phyloP scores from a whole-genome alignment of 2,113 vertebrate species.

The Carettochelys insculpta region DNA sequence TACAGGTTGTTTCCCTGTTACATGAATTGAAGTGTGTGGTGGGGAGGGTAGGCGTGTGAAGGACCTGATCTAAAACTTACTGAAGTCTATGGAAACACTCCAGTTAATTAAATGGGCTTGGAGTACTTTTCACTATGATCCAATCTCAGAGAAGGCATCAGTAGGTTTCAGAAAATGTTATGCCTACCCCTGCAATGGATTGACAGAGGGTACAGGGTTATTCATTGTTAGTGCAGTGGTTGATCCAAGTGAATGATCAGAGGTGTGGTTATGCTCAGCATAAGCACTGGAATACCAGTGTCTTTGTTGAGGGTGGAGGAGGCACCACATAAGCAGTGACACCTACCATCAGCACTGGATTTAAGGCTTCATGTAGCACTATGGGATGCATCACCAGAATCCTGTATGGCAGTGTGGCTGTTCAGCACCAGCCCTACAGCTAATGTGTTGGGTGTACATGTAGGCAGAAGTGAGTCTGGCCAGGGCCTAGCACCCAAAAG shows the following conservation, averaged over 20 bases:
- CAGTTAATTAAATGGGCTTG: background rate
- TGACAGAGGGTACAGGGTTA: background rate
- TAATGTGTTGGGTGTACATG: background rate
- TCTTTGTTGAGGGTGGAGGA: background rate
- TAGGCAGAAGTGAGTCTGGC: background rate
- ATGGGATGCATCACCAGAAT: background rate
- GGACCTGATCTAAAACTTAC: background rate
- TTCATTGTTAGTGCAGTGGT: background rate
- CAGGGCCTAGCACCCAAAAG: background rate
- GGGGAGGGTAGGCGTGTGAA: background rate
- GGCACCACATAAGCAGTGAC: background rate
- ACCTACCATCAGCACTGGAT: background rate
- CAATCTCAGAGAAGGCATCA: background rate
- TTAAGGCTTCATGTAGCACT: background rate
- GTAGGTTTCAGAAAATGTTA: background rate
- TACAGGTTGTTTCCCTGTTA: background rate
- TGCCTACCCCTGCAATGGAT: background rate
- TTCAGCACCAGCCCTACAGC: background rate
- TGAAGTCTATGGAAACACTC: background rate
- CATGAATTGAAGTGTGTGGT: background rate
- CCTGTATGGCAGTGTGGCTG: background rate
- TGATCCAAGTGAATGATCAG: background rate
- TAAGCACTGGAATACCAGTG: background rate
- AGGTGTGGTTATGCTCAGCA: background rate
- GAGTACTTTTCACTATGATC: background rate